A percentile compares a stretch with the other conserved stretches of the same genome.
Conservation (phyloP, 2,113 vertebrate genomes). For the Pheucticus melanocephalus region DNA sequence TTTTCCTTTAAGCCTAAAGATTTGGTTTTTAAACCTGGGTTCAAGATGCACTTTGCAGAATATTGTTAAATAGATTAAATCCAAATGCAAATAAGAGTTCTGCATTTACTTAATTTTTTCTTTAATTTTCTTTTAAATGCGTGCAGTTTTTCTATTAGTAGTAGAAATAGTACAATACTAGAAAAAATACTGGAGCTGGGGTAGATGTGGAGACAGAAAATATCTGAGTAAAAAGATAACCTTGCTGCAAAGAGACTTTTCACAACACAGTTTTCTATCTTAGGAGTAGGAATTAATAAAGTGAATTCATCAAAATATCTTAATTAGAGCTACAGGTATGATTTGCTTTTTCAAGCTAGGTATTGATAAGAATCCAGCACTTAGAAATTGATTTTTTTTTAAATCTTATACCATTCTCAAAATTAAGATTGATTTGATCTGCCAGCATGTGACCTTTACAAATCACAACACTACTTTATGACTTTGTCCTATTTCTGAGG, state of each 20-base stretch:
- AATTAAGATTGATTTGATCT: constrained; percentile 47
- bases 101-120: neutral
- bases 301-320: neutral
- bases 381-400: neutral
- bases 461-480: constrained; percentile 23
- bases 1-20: neutral
- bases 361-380: neutral
- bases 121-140: neutral
- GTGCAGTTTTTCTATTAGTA: neutral
- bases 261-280: neutral
- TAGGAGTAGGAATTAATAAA: neutral
- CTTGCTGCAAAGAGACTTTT: neutral
- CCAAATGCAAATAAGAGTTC: neutral
- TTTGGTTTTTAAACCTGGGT: neutral
- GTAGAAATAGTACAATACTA: neutral
- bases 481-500: constrained; percentile 25
- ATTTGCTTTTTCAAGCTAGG: neutral
- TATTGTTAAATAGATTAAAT: neutral
- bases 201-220: neutral
- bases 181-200: neutral
- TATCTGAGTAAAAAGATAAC: neutral
- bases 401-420: neutral
- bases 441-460: constrained; percentile 22
- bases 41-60: neutral
- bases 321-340: neutral